phyloP scores from a whole-genome alignment of 2,888 invertebrate species.

The Hirtodrosophila trivittata region DNA sequence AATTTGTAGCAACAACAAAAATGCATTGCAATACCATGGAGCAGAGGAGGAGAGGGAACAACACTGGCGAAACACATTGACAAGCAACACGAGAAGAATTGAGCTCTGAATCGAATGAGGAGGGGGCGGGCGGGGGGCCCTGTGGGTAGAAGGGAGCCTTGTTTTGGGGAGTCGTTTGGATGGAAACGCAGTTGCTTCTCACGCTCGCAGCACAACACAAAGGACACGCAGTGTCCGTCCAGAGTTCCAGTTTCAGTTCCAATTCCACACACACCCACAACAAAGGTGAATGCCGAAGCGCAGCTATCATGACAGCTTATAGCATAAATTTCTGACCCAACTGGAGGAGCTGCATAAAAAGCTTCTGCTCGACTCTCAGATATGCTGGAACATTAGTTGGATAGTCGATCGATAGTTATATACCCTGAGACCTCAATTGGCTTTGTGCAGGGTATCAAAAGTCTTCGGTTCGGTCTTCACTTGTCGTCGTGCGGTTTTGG shows the following conservation, averaged over 20 bases:
- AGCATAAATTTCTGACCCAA: slow-evolving; percentile 53
- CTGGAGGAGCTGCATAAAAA: slow-evolving; percentile 3
- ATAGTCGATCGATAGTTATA: too few relatives aligned
- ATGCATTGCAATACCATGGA: slow-evolving; percentile 66
- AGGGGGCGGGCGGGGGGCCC: too few relatives aligned
- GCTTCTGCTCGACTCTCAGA: slow-evolving; percentile 20
- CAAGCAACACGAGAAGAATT: slow-evolving; percentile 59
- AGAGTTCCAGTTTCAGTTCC: slow-evolving; percentile 2
- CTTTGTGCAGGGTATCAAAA: slow-evolving; percentile 35
- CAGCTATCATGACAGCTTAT: slow-evolving; percentile 67
- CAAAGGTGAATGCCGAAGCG: slow-evolving; percentile 49
- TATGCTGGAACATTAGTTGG: too few relatives aligned
- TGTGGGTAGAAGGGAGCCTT: too few relatives aligned
- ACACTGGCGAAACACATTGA: slow-evolving; percentile 56
- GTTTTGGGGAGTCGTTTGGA: slow-evolving; percentile 9
- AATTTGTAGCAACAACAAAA: slow-evolving; percentile 77
- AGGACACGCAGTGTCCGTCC: slow-evolving; percentile 53
- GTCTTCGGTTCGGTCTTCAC: slow-evolving; percentile 32
- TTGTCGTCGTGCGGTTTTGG: slow-evolving; percentile 36
- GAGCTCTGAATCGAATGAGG: slow-evolving; percentile 6
- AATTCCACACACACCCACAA: slow-evolving; percentile 52
- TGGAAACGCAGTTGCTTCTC: slow-evolving; percentile 58
- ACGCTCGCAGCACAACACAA: slow-evolving; percentile 48
- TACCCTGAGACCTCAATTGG: neutral
- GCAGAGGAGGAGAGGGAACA: slow-evolving; percentile 24